A percentile compares a stretch with the other conserved stretches of the same genome.
phyloP scores from a whole-genome alignment of 2,888 invertebrate genomes.

The Mesochorus sp. region DNA sequence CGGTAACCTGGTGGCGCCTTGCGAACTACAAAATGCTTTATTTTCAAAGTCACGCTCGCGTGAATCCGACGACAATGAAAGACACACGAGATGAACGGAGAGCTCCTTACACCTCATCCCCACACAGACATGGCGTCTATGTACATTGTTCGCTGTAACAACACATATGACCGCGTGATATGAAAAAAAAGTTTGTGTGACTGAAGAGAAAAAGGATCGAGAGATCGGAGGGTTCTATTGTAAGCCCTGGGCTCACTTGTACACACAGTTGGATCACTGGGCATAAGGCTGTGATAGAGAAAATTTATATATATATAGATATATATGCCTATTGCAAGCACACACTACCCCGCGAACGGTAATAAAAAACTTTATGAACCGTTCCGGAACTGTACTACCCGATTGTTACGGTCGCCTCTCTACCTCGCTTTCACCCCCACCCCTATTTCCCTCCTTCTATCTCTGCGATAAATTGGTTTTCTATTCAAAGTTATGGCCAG shows the following conservation, averaged over 20 bases:
- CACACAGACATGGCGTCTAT: neutral
- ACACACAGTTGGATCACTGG: slow-evolving; percentile 25
- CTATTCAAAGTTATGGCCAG: slow-evolving; percentile 62
- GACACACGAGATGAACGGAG: slow-evolving; percentile 30
- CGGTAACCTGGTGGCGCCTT: slow-evolving; percentile 64
- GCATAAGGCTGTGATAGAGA: slow-evolving; percentile 4
- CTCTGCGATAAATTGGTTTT: slow-evolving; percentile 60
- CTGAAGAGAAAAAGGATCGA: slow-evolving; percentile 41
- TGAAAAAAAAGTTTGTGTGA: neutral
- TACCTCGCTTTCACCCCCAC: slow-evolving; percentile 13
- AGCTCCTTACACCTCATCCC: neutral
- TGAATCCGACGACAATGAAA: slow-evolving; percentile 53
- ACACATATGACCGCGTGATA: neutral
- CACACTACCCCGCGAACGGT: slow-evolving; percentile 48
- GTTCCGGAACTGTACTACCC: slow-evolving; percentile 63
- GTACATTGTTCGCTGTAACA: slow-evolving; percentile 13
- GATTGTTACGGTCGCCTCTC: slow-evolving; percentile 64
- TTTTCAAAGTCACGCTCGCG: slow-evolving; percentile 61
- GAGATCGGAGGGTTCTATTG: slow-evolving; percentile 30
- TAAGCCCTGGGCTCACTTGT: slow-evolving; percentile 30
- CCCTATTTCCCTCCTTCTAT: slow-evolving; percentile 23
- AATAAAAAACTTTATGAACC: slow-evolving; percentile 68
- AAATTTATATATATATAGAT: slow-evolving; percentile 24
- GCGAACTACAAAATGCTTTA: slow-evolving; percentile 65
- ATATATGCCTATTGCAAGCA: slow-evolving; percentile 16